phyloP scores from a whole-genome alignment of 2,888 invertebrate genomes.

The Idaea biselata region DNA sequence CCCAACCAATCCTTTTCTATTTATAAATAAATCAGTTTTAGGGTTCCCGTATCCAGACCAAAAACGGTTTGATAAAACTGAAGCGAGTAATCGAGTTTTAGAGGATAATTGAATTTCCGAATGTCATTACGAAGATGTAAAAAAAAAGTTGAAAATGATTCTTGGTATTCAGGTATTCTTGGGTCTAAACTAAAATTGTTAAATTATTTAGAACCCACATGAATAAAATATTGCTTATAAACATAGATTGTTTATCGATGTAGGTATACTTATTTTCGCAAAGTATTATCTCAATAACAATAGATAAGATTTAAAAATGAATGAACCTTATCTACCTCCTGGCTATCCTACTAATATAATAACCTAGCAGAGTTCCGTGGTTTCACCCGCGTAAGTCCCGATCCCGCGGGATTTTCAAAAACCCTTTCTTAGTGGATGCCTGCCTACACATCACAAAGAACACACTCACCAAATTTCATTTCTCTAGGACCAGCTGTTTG shows the following conservation, averaged over 20 bases:
- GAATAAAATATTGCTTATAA: neutral
- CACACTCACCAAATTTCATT: no score
- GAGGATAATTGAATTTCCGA: no score
- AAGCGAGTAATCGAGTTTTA: no score
- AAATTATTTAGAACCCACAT: neutral
- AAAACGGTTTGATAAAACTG: neutral
- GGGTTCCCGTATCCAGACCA: neutral
- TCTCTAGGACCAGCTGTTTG: no score
- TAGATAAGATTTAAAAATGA: neutral
- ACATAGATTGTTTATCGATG: neutral
- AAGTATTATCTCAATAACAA: neutral
- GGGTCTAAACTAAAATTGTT: neutral
- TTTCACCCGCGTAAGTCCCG: no score
- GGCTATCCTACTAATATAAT: neutral
- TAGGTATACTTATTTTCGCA: neutral
- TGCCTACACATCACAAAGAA: no score
- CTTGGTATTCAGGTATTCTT: no score
- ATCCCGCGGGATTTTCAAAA: no score
- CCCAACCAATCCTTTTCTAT: neutral
- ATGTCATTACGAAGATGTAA: no score
- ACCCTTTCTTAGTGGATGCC: no score
- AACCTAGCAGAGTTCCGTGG: no score
- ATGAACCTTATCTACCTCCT: neutral
- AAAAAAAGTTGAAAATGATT: no score
- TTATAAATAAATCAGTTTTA: slow-evolving; percentile 5